Evolutionary conservation across 2,888 invertebrate genomes (phyloP).

Genomic region (Deilephila elpenor): DNA sequence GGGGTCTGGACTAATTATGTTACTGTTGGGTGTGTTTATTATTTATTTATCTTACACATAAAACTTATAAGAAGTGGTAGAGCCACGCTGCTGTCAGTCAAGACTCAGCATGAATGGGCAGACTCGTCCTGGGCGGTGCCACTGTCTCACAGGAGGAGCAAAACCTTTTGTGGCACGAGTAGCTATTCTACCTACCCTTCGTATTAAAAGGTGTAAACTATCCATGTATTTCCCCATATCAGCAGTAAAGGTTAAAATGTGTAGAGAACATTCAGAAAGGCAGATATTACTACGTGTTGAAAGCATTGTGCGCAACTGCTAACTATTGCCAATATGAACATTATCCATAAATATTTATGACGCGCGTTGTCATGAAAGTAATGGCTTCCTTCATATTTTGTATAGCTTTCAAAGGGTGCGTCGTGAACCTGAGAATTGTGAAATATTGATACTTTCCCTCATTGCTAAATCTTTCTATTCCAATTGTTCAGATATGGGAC

Average conservation of each 20-base stretch:
- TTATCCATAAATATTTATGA: constrained; percentile 14
- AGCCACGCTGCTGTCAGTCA: no score
- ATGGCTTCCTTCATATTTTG: constrained; percentile 6
- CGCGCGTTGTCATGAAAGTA: neutral
- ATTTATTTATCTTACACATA: no score
- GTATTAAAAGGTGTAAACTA: neutral
- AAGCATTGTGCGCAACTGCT: constrained; percentile 3
- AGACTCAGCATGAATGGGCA: no score
- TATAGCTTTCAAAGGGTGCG: neutral
- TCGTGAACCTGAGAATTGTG: neutral
- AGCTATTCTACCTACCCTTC: no score
- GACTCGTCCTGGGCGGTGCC: no score
- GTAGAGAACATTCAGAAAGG: constrained; percentile 4
- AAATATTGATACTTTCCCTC: neutral
- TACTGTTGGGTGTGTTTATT: no score
- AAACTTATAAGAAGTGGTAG: no score
- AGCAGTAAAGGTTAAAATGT: neutral
- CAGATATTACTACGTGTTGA: neutral
- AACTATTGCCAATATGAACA: constrained; percentile 14
- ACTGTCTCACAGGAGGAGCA: no score
- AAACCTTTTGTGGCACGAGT: no score
- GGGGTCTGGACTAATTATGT: no score
- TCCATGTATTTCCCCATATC: neutral
- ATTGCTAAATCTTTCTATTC: neutral
- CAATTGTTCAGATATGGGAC: no score